Evolutionary conservation across 2,113 vertebrate species (phyloP).

Genomic region (Pseudopipra pipra): DNA sequence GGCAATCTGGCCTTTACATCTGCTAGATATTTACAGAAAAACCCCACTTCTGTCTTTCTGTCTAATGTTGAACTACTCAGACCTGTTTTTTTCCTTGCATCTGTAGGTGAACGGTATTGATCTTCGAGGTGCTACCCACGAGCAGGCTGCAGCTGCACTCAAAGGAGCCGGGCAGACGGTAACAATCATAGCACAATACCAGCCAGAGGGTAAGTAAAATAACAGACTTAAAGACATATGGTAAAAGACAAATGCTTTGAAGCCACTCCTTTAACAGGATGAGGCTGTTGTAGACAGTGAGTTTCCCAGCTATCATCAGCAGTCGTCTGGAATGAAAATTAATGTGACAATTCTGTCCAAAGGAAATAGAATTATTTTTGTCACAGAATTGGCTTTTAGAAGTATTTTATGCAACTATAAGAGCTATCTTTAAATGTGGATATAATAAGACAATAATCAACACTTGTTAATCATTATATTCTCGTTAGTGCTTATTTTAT

Average conservation of each 20-base stretch:
- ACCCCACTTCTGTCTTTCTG: not conserved
- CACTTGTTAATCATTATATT: not conserved
- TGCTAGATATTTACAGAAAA: not conserved
- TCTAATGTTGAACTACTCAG: not conserved
- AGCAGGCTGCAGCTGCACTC: constrained; percentile 91
- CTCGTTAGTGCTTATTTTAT: not conserved
- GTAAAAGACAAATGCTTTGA: not conserved
- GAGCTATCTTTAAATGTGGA: not conserved
- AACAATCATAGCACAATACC: constrained; percentile 94
- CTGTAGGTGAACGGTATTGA: constrained; percentile 93
- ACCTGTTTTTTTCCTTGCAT: not conserved
- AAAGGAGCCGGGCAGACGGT: constrained; percentile 96
- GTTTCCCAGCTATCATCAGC: not conserved
- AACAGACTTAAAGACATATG: not conserved
- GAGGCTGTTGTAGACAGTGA: not conserved
- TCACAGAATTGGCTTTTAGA: not conserved
- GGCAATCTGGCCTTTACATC: not conserved
- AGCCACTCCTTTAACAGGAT: not conserved
- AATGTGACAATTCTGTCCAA: not conserved
- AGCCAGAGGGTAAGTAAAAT: constrained; percentile 90
- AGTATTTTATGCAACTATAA: not conserved
- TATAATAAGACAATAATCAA: not conserved
- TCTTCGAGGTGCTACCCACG: constrained; percentile 91
- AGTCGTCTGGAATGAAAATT: not conserved
- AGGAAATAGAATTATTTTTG: not conserved